These are phyloP conservation scores for Aphelenchoides avenae DNA, from an alignment of 1,140 invertebrate genomes.

Conservation along the genomic window DNA sequence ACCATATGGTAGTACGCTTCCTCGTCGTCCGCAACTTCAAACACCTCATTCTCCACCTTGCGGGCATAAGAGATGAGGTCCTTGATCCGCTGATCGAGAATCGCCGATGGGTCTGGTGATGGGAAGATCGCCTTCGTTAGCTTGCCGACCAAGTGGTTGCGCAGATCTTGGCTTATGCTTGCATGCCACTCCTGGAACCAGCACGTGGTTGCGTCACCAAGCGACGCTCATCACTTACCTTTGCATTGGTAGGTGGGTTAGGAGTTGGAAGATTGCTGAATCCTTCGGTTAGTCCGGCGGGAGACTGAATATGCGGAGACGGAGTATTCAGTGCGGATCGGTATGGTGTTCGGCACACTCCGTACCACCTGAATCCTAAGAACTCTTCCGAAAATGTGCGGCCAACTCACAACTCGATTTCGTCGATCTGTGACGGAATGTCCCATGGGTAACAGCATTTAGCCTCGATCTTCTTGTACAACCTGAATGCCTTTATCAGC, in stretches of 20 bases:
- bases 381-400: too few relatives aligned
- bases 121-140: constrained; percentile 98
- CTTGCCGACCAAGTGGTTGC: constrained; percentile 97
- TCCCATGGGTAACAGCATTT: too few relatives aligned
- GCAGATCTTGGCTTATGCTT: constrained; percentile 85
- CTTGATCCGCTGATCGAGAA: constrained; percentile 88
- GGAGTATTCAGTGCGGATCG: too few relatives aligned
- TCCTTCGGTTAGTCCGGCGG: too few relatives aligned
- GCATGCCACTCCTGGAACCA: constrained; percentile 95
- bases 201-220: neutral
- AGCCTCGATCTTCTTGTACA: too few relatives aligned
- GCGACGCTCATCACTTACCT: constrained; percentile 14
- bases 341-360: too few relatives aligned
- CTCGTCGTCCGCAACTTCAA: constrained; percentile 97
- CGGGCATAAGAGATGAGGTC: constrained; percentile 93
- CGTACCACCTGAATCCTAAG: too few relatives aligned
- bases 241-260: constrained; percentile 39
- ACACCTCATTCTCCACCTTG: constrained; percentile 99
- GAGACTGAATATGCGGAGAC: too few relatives aligned
- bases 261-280: constrained; percentile 44
- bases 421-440: too few relatives aligned
- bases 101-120: constrained; percentile 81
- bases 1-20: constrained; percentile 94
- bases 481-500: too few relatives aligned
- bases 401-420: too few relatives aligned